Conservation (phyloP, 2,797 vertebrate genomes). For the Anguilla pacifica region DNA sequence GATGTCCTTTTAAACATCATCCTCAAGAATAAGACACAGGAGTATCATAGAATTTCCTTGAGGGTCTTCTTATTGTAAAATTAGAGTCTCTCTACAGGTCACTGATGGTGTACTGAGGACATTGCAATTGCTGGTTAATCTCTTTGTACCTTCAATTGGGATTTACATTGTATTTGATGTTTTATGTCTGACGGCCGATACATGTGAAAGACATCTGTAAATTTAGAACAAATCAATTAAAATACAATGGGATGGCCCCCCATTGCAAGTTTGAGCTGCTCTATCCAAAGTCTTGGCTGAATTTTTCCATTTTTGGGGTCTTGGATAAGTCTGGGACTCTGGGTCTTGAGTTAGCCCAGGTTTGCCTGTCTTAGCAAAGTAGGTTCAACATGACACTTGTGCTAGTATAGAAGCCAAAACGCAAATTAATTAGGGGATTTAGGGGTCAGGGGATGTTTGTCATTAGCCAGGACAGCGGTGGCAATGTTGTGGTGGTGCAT, state of each 20-base stretch:
- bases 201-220: background rate
- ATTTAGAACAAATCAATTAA: background rate
- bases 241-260: too few relatives aligned
- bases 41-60: background rate
- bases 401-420: conserved; percentile 40
- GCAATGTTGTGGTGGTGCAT: background rate
- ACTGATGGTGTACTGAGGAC: conserved; percentile 26
- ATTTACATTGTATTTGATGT: background rate
- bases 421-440: conserved; percentile 45
- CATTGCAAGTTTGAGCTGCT: background rate
- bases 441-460: conserved; percentile 40
- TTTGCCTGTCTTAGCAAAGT: conserved; percentile 28
- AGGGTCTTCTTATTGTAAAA: background rate
- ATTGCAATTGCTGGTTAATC: background rate
- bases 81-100: conserved; percentile 34
- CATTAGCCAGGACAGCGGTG: conserved; percentile 10
- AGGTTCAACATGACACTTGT: conserved; percentile 28
- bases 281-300: background rate
- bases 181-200: background rate
- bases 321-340: background rate
- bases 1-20: background rate
- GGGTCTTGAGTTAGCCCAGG: background rate
- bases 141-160: background rate
- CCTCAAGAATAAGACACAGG: background rate
- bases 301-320: background rate